Evolutionary conservation across 2,113 vertebrate genomes (phyloP).

Genomic region (Sterrhoptilus dennistouni): DNA sequence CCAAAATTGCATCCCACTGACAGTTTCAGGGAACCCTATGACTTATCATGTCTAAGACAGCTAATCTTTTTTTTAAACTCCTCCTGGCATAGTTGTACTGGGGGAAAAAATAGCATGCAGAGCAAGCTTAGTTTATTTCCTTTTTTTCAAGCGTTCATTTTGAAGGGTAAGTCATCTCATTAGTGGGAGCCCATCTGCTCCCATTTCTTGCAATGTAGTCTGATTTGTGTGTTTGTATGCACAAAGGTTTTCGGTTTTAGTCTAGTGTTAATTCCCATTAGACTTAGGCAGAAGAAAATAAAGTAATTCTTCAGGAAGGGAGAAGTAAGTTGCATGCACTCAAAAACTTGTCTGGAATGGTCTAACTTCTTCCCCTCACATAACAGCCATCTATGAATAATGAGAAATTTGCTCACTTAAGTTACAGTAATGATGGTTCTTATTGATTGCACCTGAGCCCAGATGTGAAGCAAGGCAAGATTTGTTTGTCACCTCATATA

Average conservation of each 20-base stretch:
- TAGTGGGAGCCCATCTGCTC: slow-evolving; percentile 35
- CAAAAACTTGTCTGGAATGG: neutral
- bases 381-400: neutral
- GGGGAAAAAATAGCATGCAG: neutral
- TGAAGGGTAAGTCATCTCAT: slow-evolving; percentile 13
- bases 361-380: neutral
- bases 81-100: neutral
- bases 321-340: neutral
- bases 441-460: neutral
- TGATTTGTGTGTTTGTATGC: neutral
- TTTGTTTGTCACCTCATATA: neutral
- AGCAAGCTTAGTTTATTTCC: neutral
- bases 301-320: neutral
- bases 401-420: neutral
- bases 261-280: neutral
- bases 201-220: neutral
- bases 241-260: neutral
- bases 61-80: neutral
- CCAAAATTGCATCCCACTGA: neutral
- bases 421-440: neutral
- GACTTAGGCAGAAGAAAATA: neutral
- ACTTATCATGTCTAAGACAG: neutral
- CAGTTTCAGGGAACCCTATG: neutral
- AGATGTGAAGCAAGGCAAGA: neutral
- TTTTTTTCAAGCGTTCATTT: neutral